These are phyloP conservation scores for Leptodactylus fuscus DNA, from an alignment of 2,113 vertebrate species.

Conservation along the genomic window DNA sequence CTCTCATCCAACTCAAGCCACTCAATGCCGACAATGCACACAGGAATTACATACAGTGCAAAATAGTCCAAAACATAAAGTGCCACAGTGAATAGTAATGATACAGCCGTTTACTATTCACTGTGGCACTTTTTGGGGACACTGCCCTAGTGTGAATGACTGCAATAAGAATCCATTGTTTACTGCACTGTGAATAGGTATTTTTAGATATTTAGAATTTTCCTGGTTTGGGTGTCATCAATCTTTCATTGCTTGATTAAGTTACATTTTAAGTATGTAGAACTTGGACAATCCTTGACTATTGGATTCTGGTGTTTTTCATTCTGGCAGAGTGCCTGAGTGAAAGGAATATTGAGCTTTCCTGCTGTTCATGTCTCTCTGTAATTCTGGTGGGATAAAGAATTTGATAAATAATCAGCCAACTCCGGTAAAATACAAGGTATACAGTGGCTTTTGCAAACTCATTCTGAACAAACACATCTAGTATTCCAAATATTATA, in stretches of 20 bases:
- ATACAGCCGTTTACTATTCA: too few relatives aligned
- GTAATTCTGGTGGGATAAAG: constrained; percentile 21
- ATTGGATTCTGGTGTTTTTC: constrained; percentile 34
- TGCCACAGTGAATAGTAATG: too few relatives aligned
- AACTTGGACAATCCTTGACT: constrained; percentile 6
- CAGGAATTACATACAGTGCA: too few relatives aligned
- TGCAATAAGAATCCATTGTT: not conserved
- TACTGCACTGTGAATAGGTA: not conserved
- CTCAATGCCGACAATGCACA: too few relatives aligned
- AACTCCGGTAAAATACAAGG: constrained; percentile 20
- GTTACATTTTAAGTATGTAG: not conserved
- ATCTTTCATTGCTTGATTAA: not conserved
- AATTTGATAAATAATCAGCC: constrained; percentile 40
- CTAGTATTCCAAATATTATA: not conserved
- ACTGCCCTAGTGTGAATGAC: too few relatives aligned
- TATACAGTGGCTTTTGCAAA: constrained; percentile 29
- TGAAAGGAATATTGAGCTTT: constrained; percentile 31
- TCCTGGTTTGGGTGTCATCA: not conserved
- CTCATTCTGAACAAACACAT: constrained; percentile 22
- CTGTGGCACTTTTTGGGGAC: too few relatives aligned
- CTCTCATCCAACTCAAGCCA: too few relatives aligned
- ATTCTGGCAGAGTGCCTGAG: constrained; percentile 23
- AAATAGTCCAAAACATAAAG: too few relatives aligned
- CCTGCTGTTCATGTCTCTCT: constrained; percentile 42
- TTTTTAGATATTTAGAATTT: not conserved